Percentiles rank a stretch among this genome's conserved stretches.
Evolutionary conservation across 1,140 invertebrate genomes (phyloP).

Genomic region (Drosophila mojavensis): DNA sequence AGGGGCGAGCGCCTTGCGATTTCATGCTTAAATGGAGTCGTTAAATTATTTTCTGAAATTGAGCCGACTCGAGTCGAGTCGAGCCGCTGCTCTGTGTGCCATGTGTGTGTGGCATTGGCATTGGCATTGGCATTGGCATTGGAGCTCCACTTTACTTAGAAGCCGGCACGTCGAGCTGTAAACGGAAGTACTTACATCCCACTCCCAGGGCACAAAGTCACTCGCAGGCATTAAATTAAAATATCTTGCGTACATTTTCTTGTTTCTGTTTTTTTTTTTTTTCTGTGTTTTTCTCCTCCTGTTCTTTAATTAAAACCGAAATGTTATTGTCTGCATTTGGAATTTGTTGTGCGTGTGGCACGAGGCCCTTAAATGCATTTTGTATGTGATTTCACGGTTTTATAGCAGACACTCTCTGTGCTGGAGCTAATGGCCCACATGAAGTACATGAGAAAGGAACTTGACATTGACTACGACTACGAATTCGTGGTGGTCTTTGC

Average conservation of each 20-base stretch:
- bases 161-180: constrained; percentile 68
- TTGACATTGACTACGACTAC: constrained; percentile 25
- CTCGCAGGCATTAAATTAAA: constrained; percentile 74
- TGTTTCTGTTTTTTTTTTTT: constrained; percentile 8
- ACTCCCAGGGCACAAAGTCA: constrained; percentile 29
- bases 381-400: constrained; percentile 80
- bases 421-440: constrained; percentile 49
- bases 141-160: constrained; percentile 42
- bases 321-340: constrained; percentile 55
- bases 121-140: constrained; percentile 62
- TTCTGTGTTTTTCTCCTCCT: constrained; percentile 24
- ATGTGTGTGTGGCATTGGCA: constrained; percentile 66
- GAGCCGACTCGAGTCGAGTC: constrained; percentile 35
- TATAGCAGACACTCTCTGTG: constrained; percentile 51
- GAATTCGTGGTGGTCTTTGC: constrained; percentile 29
- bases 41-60: constrained; percentile 83
- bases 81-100: constrained; percentile 62
- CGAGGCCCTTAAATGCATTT: constrained; percentile 71
- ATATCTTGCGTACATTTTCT: constrained; percentile 65
- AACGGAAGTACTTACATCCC: constrained; percentile 72
- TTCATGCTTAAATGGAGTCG: constrained; percentile 79
- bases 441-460: constrained; percentile 22
- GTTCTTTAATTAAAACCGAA: constrained; percentile 76
- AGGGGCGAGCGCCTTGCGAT: constrained; percentile 53
- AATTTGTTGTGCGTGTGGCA: constrained; percentile 33